Evolutionary conservation across 1,140 invertebrate genomes (phyloP).

Genomic region (Hesperophylax magnus): DNA sequence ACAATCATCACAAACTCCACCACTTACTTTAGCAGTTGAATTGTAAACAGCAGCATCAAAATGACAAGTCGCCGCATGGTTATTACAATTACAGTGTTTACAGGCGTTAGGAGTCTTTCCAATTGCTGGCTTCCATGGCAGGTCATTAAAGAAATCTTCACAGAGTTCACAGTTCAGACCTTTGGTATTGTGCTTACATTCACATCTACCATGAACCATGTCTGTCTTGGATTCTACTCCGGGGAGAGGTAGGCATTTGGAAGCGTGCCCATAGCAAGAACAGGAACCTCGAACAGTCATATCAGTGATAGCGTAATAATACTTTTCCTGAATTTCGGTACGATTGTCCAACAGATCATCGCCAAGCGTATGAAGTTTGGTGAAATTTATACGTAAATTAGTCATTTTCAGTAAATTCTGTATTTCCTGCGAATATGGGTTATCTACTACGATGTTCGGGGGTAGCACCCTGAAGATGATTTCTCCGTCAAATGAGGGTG

Average conservation of each 20-base stretch:
- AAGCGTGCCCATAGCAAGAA: slow-evolving; percentile 99
- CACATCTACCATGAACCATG: slow-evolving; percentile 96
- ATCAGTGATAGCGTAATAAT: slow-evolving; percentile 96
- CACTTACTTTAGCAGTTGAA: slow-evolving; percentile 86
- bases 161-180: slow-evolving; percentile 95
- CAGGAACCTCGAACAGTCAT: slow-evolving; percentile 98
- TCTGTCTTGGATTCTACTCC: slow-evolving; percentile 84
- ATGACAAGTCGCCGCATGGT: slow-evolving; percentile 89
- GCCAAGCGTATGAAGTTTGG: slow-evolving; percentile 93
- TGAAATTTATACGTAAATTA: slow-evolving; percentile 94
- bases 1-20: slow-evolving; percentile 94
- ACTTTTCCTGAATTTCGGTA: slow-evolving; percentile 93
- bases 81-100: slow-evolving; percentile 92
- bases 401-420: slow-evolving; percentile 96
- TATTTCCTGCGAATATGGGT: slow-evolving; percentile 92
- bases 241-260: slow-evolving; percentile 89
- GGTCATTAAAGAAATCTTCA: slow-evolving; percentile 94
- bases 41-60: slow-evolving; percentile 91
- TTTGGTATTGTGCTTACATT: slow-evolving; percentile 94
- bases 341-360: slow-evolving; percentile 92
- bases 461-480: slow-evolving; percentile 93
- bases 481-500: slow-evolving; percentile 92
- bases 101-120: slow-evolving; percentile 94
- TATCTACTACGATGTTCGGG: slow-evolving; percentile 85
- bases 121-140: slow-evolving; percentile 96